These are phyloP conservation scores for Capitulum mitella DNA, from an alignment of 2,888 invertebrate genomes.

Conservation along the genomic window DNA sequence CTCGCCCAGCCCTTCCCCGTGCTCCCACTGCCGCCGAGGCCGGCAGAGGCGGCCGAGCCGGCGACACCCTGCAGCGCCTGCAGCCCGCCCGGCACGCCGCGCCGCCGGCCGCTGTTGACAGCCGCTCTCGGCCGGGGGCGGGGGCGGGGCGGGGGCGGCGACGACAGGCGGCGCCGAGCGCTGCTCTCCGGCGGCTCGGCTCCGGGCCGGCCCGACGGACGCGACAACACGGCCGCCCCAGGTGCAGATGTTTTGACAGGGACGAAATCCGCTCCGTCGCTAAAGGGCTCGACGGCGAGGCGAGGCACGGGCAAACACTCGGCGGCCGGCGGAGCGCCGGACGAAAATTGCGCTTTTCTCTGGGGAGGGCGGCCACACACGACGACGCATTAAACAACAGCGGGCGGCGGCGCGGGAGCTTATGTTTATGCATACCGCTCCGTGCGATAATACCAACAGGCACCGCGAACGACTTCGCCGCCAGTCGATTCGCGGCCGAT, in stretches of 20 bases:
- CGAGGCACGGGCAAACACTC: neutral
- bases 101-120: no score
- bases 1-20: no score
- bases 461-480: neutral
- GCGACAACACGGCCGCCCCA: neutral
- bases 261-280: neutral
- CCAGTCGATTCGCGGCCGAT: neutral
- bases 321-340: neutral
- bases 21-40: no score
- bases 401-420: neutral
- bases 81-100: no score
- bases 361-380: neutral
- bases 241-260: neutral
- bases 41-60: no score
- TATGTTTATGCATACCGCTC: slow-evolving; percentile 11
- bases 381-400: neutral
- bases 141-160: no score
- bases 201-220: no score
- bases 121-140: no score
- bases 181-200: no score
- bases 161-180: no score
- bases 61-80: no score
- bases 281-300: neutral
- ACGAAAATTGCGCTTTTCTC: neutral
- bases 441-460: neutral